Base-by-base conservation (phyloP, 1,140 invertebrate genomes). In the Micrasema minimum region DNA sequence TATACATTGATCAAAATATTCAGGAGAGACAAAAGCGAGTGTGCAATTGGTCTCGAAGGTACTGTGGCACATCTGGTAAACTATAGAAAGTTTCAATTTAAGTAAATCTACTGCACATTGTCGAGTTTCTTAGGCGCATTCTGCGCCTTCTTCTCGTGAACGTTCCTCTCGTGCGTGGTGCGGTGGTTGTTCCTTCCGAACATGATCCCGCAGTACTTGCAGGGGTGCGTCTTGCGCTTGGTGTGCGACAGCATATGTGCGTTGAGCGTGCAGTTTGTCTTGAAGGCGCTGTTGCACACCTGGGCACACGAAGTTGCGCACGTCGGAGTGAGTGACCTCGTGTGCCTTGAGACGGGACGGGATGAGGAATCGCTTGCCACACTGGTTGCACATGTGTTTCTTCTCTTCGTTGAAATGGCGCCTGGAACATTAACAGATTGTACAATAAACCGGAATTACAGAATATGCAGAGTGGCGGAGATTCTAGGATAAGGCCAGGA, bases 161-260 rank as follows among this genome's bases (percentile, higher is more conserved):
- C 79, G 10, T 79, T 83, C 48, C 64, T 74, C 74, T 85, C 72
- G 73, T 85, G 83, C 0, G 82, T 72, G 61, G 78, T 78, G 41
- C 80, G 78, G 69, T 85, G 83, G 71, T 85, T 82, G 6, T 81
- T 82, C 10, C 83, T 77, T 2, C 77, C 78, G 77, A 85, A 85
- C 62, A 76, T 77, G 7, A 80, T 74, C 16, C 77, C 81, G 75
- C 83, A 85, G 73, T 81, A 83, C 65, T 79, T 77, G 69, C 83
- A 85, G 20, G 78, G 70, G 72, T 81, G 76, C 0, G 77, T 78
- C 46, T 81, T 82, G 48, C 81, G 79, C 45, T 80, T 82, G 0
- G 79, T 82, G 61, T 85, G 83, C 4, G 77, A 78, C 10, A 80
- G 23, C 81, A 81, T 80, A 66, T 85, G 83, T 5, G 67, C 76